A percentile compares a stretch with the other conserved stretches of the same genome.
Conservation (phyloP, 2,888 invertebrate genomes). For the Ametastegia equiseti region DNA sequence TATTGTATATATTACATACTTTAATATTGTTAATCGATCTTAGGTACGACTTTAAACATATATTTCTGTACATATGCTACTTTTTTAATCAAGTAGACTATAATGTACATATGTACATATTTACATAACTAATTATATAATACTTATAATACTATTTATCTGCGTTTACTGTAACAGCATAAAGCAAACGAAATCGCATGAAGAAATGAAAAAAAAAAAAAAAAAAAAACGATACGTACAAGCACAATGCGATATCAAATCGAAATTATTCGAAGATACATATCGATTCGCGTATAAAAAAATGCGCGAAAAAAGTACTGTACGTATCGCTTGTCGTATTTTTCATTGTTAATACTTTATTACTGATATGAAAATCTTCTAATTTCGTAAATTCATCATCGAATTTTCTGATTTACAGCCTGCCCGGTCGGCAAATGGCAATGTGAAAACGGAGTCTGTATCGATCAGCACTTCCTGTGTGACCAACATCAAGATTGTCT, state of each 20-base stretch:
- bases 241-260: background rate
- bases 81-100: background rate
- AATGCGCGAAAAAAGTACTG: background rate
- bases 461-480: conserved; percentile 75
- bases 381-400: background rate
- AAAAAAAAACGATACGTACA: conserved; percentile 19
- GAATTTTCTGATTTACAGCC: conserved; percentile 50
- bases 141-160: background rate
- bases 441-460: conserved; percentile 79
- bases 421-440: conserved; percentile 76
- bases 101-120: background rate
- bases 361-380: background rate
- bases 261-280: background rate
- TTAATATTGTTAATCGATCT: background rate
- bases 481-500: conserved; percentile 79
- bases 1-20: background rate
- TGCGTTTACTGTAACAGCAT: background rate
- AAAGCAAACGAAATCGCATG: conserved; percentile 30
- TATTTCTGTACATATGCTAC: background rate
- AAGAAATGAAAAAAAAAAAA: background rate
- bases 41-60: background rate
- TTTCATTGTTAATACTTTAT: background rate
- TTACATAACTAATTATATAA: conserved; percentile 6
- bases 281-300: background rate
- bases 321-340: background rate